A percentile compares a stretch with the other conserved stretches of the same genome.
phyloP scores from a whole-genome alignment of 2,888 invertebrate species.

The Phytoseiulus persimilis region DNA sequence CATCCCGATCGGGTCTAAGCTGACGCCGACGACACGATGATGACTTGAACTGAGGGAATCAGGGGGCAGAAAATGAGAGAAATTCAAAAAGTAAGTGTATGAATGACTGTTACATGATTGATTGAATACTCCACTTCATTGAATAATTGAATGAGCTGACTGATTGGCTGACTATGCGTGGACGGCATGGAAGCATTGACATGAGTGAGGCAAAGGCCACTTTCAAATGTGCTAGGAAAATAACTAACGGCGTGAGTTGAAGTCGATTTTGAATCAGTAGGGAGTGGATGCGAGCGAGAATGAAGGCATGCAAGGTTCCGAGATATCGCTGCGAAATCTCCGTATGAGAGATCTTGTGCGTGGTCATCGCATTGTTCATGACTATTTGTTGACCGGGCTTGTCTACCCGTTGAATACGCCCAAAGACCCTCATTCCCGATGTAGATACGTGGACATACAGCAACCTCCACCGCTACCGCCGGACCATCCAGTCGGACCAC shows the following conservation, averaged over 20 bases:
- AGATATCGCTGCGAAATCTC: not conserved
- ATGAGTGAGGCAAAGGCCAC: not conserved
- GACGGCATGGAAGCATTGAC: not conserved
- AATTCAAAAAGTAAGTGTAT: not conserved
- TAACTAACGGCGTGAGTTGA: not conserved
- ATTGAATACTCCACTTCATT: not conserved
- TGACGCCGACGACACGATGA: not conserved
- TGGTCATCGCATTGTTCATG: not conserved
- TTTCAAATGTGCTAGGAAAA: not conserved
- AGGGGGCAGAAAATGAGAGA: not conserved
- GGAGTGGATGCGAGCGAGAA: not conserved
- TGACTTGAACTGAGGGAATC: constrained; percentile 1
- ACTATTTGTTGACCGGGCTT: not conserved
- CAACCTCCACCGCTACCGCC: constrained; percentile 33
- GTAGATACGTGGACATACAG: constrained; percentile 24
- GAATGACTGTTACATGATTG: not conserved
- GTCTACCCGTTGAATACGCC: not conserved
- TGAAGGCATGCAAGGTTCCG: not conserved
- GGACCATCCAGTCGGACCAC: constrained; percentile 24
- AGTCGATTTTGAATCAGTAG: not conserved
- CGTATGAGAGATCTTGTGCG: not conserved
- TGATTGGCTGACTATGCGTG: not conserved
- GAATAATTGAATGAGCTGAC: not conserved
- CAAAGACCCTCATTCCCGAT: not conserved
- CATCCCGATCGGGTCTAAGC: constrained; percentile 23